Evolutionary conservation across 2,113 vertebrate species (phyloP).

Genomic region (Nipponia nippon): DNA sequence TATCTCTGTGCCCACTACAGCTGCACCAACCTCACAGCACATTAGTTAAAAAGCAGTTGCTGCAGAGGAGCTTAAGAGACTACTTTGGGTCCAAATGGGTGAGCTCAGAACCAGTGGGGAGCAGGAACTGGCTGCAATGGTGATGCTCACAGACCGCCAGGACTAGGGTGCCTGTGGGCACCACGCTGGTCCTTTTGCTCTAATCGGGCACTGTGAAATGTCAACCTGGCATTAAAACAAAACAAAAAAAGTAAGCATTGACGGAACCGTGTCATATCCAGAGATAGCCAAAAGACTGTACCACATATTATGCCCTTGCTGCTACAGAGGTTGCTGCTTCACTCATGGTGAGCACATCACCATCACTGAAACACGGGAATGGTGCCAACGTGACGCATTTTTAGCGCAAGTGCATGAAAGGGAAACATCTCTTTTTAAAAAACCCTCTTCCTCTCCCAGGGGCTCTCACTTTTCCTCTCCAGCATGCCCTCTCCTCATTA

Average conservation of each 20-base stretch:
- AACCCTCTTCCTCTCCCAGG: neutral
- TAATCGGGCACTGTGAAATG: neutral
- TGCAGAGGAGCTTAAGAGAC: neutral
- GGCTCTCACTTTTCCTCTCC: neutral
- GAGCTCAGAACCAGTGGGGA: neutral
- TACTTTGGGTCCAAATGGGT: neutral
- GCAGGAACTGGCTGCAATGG: neutral
- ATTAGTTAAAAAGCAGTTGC: neutral
- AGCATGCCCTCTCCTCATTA: neutral
- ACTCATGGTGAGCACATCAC: neutral
- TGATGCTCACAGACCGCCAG: neutral
- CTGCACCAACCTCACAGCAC: neutral
- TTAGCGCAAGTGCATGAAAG: neutral
- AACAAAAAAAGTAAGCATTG: neutral
- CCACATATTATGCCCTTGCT: neutral
- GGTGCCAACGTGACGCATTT: neutral
- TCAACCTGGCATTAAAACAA: neutral
- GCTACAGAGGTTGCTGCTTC: neutral
- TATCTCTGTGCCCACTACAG: neutral
- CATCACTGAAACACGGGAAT: neutral
- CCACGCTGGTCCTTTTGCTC: neutral
- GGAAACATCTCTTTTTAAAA: neutral
- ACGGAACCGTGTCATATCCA: neutral
- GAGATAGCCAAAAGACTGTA: neutral
- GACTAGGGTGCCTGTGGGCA: neutral